phyloP scores from a whole-genome alignment of 2,113 vertebrate genomes.

The Amphiprion ocellaris region DNA sequence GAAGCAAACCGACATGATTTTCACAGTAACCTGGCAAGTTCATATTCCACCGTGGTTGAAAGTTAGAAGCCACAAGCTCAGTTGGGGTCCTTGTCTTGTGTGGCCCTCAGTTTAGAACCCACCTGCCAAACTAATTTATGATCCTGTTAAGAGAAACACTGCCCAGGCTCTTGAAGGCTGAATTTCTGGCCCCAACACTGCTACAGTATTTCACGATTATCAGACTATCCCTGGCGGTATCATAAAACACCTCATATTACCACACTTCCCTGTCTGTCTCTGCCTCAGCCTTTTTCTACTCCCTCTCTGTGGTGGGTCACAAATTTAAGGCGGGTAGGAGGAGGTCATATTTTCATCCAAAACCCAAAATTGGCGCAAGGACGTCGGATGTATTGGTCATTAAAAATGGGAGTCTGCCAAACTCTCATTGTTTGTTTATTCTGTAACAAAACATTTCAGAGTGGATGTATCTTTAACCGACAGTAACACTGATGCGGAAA shows the following conservation, averaged over 20 bases:
- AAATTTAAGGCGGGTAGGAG: constrained; percentile 41
- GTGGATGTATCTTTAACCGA: constrained; percentile 16
- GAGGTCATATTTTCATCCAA: constrained; percentile 36
- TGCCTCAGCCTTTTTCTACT: constrained; percentile 55
- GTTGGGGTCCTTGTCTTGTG: constrained; percentile 59
- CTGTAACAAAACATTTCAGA: constrained; percentile 9
- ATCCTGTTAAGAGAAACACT: constrained; percentile 78
- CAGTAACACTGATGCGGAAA: constrained; percentile 18
- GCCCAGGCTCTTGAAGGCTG: constrained; percentile 80
- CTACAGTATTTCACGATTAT: constrained; percentile 86
- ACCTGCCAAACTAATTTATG: constrained; percentile 84
- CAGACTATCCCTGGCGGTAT: constrained; percentile 81
- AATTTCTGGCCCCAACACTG: constrained; percentile 76
- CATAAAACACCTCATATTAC: constrained; percentile 84
- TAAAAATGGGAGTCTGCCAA: constrained; percentile 31
- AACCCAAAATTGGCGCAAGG: constrained; percentile 47
- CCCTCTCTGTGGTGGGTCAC: constrained; percentile 69
- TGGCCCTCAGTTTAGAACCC: constrained; percentile 71
- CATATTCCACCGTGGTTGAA: constrained; percentile 7
- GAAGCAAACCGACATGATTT: neutral
- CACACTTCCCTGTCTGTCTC: constrained; percentile 74
- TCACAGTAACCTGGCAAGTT: neutral
- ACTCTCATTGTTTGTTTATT: neutral
- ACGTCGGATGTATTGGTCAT: constrained; percentile 39
- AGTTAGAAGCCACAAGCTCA: constrained; percentile 45